Percentiles rank a stretch among this genome's conserved stretches.
phyloP scores from a whole-genome alignment of 2,888 invertebrate species.

The Thera obeliscata region DNA sequence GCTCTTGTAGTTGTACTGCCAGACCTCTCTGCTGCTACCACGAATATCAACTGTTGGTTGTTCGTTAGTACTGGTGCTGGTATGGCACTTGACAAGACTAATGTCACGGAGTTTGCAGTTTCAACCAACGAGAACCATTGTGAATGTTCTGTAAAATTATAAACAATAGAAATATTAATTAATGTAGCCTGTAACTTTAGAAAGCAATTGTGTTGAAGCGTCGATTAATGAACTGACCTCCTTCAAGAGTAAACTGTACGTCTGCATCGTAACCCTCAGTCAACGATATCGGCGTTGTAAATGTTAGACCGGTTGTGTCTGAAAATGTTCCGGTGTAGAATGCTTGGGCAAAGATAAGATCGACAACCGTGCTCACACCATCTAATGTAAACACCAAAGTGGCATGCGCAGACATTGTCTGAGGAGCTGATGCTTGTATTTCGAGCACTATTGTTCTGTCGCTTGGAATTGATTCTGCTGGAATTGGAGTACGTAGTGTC shows the following conservation, averaged over 20 bases:
- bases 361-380: constrained; percentile 12
- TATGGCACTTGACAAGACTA: constrained; percentile 39
- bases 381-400: constrained; percentile 48
- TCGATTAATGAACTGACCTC: constrained; percentile 42
- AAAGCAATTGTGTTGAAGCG: background rate
- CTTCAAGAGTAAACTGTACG: constrained; percentile 48
- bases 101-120: constrained; percentile 34
- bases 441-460: constrained; percentile 47
- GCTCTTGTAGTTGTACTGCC: constrained; percentile 41
- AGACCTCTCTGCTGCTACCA: constrained; percentile 41
- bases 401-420: constrained; percentile 45
- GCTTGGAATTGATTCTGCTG: constrained; percentile 44
- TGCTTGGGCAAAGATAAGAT: constrained; percentile 37
- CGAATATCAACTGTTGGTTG: constrained; percentile 47
- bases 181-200: background rate
- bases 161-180: background rate
- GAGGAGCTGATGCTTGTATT: constrained; percentile 47
- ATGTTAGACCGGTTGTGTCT: constrained; percentile 33
- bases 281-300: constrained; percentile 41
- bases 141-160: constrained; percentile 27
- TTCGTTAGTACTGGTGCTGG: constrained; percentile 45
- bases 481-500: constrained; percentile 37
- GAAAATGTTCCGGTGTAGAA: constrained; percentile 49
- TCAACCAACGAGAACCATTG: constrained; percentile 36
- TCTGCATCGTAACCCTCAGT: constrained; percentile 42